phyloP scores from a whole-genome alignment of 2,888 invertebrate genomes.

The Pyrrhopygopsis socrates region DNA sequence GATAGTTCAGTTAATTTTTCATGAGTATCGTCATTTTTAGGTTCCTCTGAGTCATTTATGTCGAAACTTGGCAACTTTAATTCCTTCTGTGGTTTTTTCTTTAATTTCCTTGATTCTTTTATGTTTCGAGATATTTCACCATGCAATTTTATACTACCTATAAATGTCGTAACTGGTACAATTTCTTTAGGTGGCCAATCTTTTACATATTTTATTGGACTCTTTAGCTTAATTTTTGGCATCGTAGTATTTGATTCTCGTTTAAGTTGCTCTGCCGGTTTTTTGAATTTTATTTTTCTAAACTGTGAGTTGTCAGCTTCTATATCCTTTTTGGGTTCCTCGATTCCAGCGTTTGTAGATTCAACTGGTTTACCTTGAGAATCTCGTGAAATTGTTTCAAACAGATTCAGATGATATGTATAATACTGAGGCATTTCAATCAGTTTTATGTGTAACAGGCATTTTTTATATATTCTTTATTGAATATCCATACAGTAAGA shows the following conservation, averaged over 20 bases:
- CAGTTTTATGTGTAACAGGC: no score
- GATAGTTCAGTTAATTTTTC: not conserved
- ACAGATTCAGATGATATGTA: no score
- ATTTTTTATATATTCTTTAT: no score
- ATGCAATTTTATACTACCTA: constrained; percentile 95
- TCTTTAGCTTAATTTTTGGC: constrained; percentile 97
- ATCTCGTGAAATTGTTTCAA: no score
- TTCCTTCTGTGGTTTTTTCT: constrained; percentile 95
- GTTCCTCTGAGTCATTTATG: constrained; percentile 94
- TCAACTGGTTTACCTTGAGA: no score
- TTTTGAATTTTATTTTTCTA: constrained; percentile 97
- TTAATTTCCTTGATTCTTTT: constrained; percentile 96
- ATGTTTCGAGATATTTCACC: constrained; percentile 97
- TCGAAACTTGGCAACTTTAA: constrained; percentile 94
- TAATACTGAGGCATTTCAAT: no score
- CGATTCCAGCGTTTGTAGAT: constrained; percentile 96
- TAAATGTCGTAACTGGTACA: constrained; percentile 93
- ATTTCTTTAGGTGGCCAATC: constrained; percentile 96
- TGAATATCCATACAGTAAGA: no score
- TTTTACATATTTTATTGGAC: constrained; percentile 95
- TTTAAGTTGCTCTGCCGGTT: constrained; percentile 94
- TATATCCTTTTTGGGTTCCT: constrained; percentile 95
- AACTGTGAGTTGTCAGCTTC: constrained; percentile 95
- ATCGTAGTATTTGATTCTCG: constrained; percentile 92
- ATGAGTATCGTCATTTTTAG: constrained; percentile 87